Percentiles rank a stretch among this genome's conserved stretches.
These are phyloP conservation scores for Axinella damicornis DNA, from an alignment of 37 sponge, comb jelly and placozoan species.

Conservation along the genomic window DNA sequence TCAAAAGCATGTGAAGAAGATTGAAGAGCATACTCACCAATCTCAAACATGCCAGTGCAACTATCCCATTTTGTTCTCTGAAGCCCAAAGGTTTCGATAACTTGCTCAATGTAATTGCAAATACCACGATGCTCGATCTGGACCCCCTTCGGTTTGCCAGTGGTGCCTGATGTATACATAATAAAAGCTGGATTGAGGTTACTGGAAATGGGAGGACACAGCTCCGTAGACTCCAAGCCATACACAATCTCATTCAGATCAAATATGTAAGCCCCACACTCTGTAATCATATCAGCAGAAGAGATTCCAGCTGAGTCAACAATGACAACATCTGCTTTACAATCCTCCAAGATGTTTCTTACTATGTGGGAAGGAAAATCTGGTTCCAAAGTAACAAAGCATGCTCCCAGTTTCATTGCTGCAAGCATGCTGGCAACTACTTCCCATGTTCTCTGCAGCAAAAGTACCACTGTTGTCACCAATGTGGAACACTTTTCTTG, in stretches of 20 bases:
- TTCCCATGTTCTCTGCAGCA: background rate
- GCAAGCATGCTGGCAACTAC: background rate
- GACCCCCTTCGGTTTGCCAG: slow-evolving; percentile 35
- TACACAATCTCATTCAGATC: no score
- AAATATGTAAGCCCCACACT: no score
- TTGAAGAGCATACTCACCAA: background rate
- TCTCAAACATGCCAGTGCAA: no score
- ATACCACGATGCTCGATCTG: background rate
- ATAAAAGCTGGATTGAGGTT: slow-evolving; percentile 1
- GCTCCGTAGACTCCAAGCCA: background rate
- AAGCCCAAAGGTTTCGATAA: background rate
- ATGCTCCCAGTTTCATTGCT: background rate
- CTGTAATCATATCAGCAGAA: no score
- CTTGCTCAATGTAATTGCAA: background rate
- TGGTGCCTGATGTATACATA: slow-evolving; percentile 20
- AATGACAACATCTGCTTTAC: background rate
- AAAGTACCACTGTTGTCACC: background rate
- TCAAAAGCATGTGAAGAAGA: slow-evolving; percentile 1
- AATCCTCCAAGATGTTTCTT: background rate
- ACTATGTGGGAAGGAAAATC: background rate
- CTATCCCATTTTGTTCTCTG: background rate
- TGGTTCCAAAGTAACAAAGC: background rate
- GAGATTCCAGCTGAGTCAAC: no score
- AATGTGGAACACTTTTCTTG: no score
- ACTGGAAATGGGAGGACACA: background rate